Evolutionary conservation across 2,797 vertebrate species (phyloP).

Genomic region (Anguilla marmorata): DNA sequence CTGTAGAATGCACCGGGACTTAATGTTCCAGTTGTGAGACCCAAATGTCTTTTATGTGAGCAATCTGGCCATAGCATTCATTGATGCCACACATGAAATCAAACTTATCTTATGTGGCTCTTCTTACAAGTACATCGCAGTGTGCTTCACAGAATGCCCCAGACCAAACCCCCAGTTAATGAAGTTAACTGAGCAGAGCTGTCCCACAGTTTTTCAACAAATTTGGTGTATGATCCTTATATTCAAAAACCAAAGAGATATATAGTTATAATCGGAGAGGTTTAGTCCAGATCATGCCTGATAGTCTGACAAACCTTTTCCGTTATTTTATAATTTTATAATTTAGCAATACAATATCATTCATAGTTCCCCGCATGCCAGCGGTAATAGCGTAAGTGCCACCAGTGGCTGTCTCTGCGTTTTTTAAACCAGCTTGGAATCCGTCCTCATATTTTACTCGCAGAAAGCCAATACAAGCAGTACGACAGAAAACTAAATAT

Average conservation of each 20-base stretch:
- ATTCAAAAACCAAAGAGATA: neutral
- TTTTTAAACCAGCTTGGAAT: conserved; percentile 5
- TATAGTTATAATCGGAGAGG: neutral
- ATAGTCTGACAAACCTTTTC: neutral
- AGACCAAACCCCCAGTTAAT: neutral
- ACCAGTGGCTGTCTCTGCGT: neutral
- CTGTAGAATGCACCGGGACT: neutral
- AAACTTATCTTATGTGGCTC: no score
- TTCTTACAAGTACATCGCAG: neutral
- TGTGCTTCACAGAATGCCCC: neutral
- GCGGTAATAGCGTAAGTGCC: neutral
- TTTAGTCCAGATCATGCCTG: neutral
- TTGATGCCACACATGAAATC: neutral
- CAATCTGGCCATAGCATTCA: neutral
- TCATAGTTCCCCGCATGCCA: neutral
- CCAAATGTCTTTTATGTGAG: neutral
- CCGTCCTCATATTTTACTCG: conserved; percentile 25
- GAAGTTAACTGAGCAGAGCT: neutral
- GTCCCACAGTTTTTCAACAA: neutral
- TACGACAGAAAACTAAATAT: conserved; percentile 57
- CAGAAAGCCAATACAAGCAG: conserved; percentile 15
- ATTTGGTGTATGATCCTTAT: neutral
- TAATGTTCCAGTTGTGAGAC: neutral
- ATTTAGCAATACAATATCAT: neutral
- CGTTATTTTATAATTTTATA: neutral